These are phyloP conservation scores for Chrysotoxum bicinctum DNA, from an alignment of 2,888 invertebrate genomes.

Conservation along the genomic window DNA sequence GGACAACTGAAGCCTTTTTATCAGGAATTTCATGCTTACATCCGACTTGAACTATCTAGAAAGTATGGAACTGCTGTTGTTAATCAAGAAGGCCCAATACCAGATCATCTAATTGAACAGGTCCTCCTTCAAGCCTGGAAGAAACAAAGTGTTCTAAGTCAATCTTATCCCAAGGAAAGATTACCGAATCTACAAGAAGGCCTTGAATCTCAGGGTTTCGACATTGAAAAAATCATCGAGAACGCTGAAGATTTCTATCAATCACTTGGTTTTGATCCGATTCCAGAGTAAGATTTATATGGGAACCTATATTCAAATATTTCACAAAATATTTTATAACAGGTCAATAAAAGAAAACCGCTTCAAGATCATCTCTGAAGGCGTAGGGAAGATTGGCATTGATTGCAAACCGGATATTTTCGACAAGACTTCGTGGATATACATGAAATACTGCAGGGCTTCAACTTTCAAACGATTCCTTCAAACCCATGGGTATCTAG, in stretches of 20 bases:
- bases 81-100: constrained; percentile 86
- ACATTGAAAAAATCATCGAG: constrained; percentile 74
- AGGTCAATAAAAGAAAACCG: constrained; percentile 70
- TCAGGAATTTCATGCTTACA: constrained; percentile 89
- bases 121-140: constrained; percentile 69
- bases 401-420: constrained; percentile 71
- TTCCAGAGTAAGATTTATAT: constrained; percentile 38
- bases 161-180: constrained; percentile 74
- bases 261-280: constrained; percentile 77
- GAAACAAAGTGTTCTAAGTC: constrained; percentile 67
- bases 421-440: constrained; percentile 53
- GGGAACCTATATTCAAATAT: not conserved
- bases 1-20: constrained; percentile 89
- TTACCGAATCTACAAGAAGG: constrained; percentile 84
- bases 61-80: constrained; percentile 86
- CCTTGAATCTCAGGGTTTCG: constrained; percentile 51
- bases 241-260: constrained; percentile 78
- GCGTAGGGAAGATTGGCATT: constrained; percentile 54
- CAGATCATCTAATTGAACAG: constrained; percentile 87
- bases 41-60: constrained; percentile 85
- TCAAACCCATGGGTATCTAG: constrained; percentile 85
- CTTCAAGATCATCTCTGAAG: constrained; percentile 74
- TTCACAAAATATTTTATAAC: not conserved
- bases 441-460: constrained; percentile 84
- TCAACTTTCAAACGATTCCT: constrained; percentile 82